Evolutionary conservation across 2,113 vertebrate species (phyloP), one percentile per base, ranked within the genome.

Genomic region (Probosciger aterrimus): DNA sequence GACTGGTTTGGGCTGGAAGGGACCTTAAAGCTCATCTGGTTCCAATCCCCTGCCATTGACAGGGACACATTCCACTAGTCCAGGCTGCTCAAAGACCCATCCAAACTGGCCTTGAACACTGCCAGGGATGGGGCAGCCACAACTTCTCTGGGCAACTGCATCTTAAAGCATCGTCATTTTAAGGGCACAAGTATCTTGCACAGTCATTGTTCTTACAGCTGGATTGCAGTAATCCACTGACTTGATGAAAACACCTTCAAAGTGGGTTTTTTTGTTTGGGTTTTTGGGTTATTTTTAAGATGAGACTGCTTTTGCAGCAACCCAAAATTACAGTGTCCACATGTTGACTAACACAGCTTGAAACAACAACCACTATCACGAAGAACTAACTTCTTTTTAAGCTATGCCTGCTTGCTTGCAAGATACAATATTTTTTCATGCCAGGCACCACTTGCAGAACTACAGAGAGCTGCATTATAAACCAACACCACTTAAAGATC

Each of bases 371-470:
- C 14, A 84, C 8, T 8, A 71, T 4, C 12, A 80, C 30, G 25
- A 71, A 60, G 30, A 43, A 19, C 24, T 18, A 68, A 60, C 18
- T 70, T 88, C 17, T 43, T 65, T 74, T 22, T 12, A 84, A 55
- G 9, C 23, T 69, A 9, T 33, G 23, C 15, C 37, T 76, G 28
- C 63, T 67, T 43, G 9, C 33, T 60, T 80, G 11, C 20, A 70
- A 78, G 16, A 35, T 23, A 2, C 0, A 4, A 0, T 0, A 30
- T 10, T 67, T 87, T 65, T 63, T 57, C 28, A 81, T 52, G 13
- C 4, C 46, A 74, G 30, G 16, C 28, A 81, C 1, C 16, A 28
- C 8, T 37, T 52, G 13, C 8, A 67, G 15, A 71, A 39, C 41
- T 43, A 31, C 13, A 23, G 31, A 64, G 24, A 39, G 22, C 3